These are phyloP conservation scores for Andrena fulva DNA, from an alignment of 2,888 invertebrate genomes.

Conservation along the genomic window DNA sequence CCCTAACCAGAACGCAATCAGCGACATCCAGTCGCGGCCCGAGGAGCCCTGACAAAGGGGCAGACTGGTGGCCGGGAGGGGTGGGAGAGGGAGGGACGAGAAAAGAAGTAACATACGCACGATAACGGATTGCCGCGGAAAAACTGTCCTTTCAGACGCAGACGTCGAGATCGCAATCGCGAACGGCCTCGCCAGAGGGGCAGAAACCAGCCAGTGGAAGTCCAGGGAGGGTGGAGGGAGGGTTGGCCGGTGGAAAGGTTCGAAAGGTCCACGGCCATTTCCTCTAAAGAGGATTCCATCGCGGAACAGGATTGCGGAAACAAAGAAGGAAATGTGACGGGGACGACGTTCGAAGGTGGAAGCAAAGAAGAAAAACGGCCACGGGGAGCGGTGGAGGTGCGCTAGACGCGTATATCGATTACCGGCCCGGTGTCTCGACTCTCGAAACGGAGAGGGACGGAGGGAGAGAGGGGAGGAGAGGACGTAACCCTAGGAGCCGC, in stretches of 20 bases:
- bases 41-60: constrained; percentile 40
- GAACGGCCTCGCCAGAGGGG: constrained; percentile 41
- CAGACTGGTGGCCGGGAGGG: neutral
- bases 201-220: constrained; percentile 16
- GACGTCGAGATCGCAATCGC: constrained; percentile 69
- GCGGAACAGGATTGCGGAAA: constrained; percentile 66
- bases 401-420: constrained; percentile 76
- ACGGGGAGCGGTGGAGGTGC: constrained; percentile 36
- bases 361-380: constrained; percentile 41
- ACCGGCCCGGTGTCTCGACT: constrained; percentile 68
- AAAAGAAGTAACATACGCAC: constrained; percentile 53
- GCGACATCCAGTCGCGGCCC: constrained; percentile 21
- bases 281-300: constrained; percentile 66
- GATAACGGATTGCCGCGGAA: constrained; percentile 59
- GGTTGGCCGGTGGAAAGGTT: constrained; percentile 44
- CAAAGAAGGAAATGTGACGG: constrained; percentile 69
- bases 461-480: constrained; percentile 38
- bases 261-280: constrained; percentile 63
- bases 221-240: constrained; percentile 16
- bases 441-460: constrained; percentile 33
- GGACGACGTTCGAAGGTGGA: constrained; percentile 47
- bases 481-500: constrained; percentile 53
- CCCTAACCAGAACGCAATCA: constrained; percentile 51
- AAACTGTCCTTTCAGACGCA: constrained; percentile 65
- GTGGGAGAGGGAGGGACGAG: neutral